Evolutionary conservation across 2,888 invertebrate species (phyloP), one percentile per base, ranked within the genome.

Genomic region (Cancer borealis): DNA sequence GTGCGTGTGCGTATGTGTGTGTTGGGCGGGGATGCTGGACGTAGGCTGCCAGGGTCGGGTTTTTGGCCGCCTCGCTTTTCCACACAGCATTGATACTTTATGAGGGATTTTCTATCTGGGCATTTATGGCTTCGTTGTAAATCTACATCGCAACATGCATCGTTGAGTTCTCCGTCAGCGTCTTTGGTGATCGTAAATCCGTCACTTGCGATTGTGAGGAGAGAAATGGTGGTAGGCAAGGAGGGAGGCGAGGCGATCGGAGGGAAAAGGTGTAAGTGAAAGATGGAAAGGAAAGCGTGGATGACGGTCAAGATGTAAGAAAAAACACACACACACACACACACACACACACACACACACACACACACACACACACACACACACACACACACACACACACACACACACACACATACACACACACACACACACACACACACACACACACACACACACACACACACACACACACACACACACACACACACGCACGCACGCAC

Each of bases 41-140:
- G 10, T 26, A 79, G n/a, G 30, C 30, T 79, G 14, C 12, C 8
- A 39, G 39, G 39, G 39, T 39, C 39, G 39, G 39, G 39, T 39
- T 47, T 21, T 3, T 47, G 26, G 26, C 66, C 66, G 66, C 73
- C 66, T 66, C 91, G 21, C 91, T 8, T 54, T 3, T 54, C 60
- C 91, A 39, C 66, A 12, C 66, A 45, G 47, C 91, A 93, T 91
- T 91, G 93, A 91, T 91, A 93, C 91, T 91, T 91, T 93, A 93
- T 88, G 91, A 91, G 93, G 93, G 93, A 93, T 93, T 93, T 93
- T 93, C 91, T 87, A 93, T 91, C 91, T 93, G 93, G 66, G 91
- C 91, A 90, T 91, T 93, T 93, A 93, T 93, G 91, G 93, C 30
- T 30, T 46, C 17, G 91, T 54, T 84, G 90, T 91, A 93, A 93